Evolutionary conservation across 2,113 vertebrate species (phyloP).

Genomic region (Empidonax alnorum): DNA sequence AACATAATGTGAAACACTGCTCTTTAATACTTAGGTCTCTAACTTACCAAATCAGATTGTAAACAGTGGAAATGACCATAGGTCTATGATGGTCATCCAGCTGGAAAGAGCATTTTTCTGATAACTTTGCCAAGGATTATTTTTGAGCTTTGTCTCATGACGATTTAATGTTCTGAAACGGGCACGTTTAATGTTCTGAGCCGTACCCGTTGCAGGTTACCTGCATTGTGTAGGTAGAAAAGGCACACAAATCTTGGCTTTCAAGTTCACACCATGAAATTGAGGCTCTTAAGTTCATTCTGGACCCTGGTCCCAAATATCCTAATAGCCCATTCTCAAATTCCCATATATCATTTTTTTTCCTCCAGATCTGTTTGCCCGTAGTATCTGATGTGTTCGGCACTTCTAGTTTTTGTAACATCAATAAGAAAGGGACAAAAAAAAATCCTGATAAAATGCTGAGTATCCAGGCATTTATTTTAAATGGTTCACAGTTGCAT

Average conservation of each 20-base stretch:
- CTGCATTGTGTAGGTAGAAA: background rate
- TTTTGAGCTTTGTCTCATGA: background rate
- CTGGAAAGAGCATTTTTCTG: background rate
- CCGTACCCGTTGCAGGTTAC: background rate
- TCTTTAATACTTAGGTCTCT: background rate
- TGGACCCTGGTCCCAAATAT: background rate
- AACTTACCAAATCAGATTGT: background rate
- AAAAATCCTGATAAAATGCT: background rate
- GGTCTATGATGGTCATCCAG: background rate
- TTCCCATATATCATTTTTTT: background rate
- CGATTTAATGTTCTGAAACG: background rate
- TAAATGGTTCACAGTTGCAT: background rate
- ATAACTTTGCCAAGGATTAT: background rate
- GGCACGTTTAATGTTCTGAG: background rate
- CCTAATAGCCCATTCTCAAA: background rate
- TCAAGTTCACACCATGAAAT: background rate
- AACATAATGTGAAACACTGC: background rate
- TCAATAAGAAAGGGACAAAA: background rate
- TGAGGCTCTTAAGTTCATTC: background rate
- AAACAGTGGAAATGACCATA: background rate
- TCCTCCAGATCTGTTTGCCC: background rate
- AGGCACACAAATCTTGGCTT: background rate
- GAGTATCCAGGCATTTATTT: background rate
- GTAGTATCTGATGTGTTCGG: rapidly evolving
- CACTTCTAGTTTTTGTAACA: background rate